phyloP scores from a whole-genome alignment of 2,797 vertebrate genomes.

The Selene dorsalis region DNA sequence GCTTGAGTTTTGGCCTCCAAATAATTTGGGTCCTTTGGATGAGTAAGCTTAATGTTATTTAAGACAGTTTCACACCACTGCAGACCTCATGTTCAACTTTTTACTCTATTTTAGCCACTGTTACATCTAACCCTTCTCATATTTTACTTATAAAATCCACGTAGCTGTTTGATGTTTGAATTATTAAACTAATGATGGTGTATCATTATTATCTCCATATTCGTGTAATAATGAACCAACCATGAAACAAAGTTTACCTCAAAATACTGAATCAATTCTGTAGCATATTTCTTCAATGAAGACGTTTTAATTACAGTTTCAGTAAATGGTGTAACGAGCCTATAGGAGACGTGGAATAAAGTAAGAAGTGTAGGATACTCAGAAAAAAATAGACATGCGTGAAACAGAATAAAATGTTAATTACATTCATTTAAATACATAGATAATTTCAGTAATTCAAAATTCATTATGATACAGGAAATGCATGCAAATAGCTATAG shows the following conservation, averaged over 20 bases:
- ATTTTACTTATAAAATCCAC: constrained; percentile 1
- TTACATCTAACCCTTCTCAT: neutral
- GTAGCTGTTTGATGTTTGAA: neutral
- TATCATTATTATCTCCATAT: neutral
- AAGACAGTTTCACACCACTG: neutral
- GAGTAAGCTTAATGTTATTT: neutral
- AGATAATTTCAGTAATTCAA: constrained; percentile 77
- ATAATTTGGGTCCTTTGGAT: neutral
- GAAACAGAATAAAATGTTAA: constrained; percentile 81
- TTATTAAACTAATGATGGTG: neutral
- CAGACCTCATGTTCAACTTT: neutral
- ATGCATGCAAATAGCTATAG: constrained; percentile 82
- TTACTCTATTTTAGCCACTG: neutral
- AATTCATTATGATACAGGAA: constrained; percentile 80
- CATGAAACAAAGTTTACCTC: constrained; percentile 18
- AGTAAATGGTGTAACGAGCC: constrained; percentile 79
- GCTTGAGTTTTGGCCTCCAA: neutral
- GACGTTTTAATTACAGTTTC: constrained; percentile 80
- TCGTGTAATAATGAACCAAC: neutral
- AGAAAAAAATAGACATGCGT: constrained; percentile 81
- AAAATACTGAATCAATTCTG: constrained; percentile 63
- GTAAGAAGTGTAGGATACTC: constrained; percentile 74
- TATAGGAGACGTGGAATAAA: constrained; percentile 76
- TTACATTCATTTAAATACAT: constrained; percentile 89
- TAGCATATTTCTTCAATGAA: constrained; percentile 66